A percentile compares a stretch with the other conserved stretches of the same genome.
These are phyloP conservation scores for Zosterops japonicus DNA, from an alignment of 2,113 vertebrate species.

Conservation along the genomic window DNA sequence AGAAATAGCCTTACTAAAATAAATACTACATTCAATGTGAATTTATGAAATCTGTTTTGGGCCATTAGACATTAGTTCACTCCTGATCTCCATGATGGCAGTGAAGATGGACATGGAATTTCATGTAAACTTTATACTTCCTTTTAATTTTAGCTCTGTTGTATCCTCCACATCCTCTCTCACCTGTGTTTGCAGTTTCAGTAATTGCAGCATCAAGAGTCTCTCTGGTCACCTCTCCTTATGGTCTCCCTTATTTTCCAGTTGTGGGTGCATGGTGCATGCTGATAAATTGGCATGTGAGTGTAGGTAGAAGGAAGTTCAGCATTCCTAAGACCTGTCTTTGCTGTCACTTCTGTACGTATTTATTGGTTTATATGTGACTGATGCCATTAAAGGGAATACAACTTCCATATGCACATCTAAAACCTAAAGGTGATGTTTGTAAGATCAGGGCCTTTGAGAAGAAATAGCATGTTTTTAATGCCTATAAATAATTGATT, in stretches of 20 bases:
- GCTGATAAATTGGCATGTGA: neutral
- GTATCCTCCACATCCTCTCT: neutral
- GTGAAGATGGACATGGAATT: neutral
- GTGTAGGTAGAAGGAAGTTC: neutral
- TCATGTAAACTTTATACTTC: neutral
- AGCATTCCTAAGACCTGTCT: neutral
- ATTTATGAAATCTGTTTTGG: neutral
- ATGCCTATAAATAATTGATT: conserved; percentile 1
- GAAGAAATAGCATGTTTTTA: neutral
- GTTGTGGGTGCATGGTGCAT: neutral
- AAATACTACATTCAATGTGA: neutral
- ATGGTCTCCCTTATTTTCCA: neutral
- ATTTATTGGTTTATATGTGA: neutral
- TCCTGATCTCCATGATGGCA: neutral
- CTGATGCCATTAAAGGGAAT: neutral
- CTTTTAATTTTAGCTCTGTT: neutral
- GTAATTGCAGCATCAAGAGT: neutral
- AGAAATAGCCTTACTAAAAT: neutral
- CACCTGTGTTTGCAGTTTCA: neutral
- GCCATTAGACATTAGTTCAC: neutral
- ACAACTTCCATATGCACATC: neutral
- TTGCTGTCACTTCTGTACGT: neutral
- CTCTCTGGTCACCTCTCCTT: neutral
- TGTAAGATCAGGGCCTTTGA: neutral
- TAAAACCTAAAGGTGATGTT: neutral